Evolutionary conservation across 92 coral and sea anemone species (phyloP).

Genomic region (Porites lobata): DNA sequence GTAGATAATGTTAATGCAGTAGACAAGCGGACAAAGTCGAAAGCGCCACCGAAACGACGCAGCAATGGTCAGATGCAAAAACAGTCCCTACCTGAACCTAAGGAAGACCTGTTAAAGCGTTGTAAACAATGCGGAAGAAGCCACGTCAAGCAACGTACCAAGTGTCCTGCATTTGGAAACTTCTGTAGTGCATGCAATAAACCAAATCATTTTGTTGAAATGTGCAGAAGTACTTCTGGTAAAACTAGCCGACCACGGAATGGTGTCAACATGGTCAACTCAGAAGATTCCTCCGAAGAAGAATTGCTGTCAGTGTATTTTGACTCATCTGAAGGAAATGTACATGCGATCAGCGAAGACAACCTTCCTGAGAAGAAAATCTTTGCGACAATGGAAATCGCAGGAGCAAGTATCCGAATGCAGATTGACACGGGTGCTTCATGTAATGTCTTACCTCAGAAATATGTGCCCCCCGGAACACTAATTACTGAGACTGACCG

Average conservation of each 20-base stretch:
- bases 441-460: too few species aligned
- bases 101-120: not conserved
- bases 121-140: slow-evolving; percentile 37
- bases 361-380: slow-evolving; percentile 4
- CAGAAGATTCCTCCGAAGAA: slow-evolving; percentile 22
- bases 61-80: not conserved
- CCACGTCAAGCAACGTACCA: slow-evolving; percentile 32
- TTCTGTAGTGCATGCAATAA: slow-evolving; percentile 33
- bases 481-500: too few species aligned
- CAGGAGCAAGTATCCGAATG: not conserved
- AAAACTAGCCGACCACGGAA: not conserved
- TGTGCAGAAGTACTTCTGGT: slow-evolving; percentile 14
- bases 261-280: slow-evolving; percentile 25
- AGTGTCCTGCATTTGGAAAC: slow-evolving; percentile 47
- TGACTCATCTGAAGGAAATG: slow-evolving; percentile 7
- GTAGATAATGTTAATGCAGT: not conserved
- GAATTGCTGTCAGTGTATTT: slow-evolving; percentile 16
- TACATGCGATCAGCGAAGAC: not conserved
- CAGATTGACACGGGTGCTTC: too few species aligned
- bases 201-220: slow-evolving; percentile 36
- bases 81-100: not conserved
- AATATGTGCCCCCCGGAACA: too few species aligned
- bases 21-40: not conserved
- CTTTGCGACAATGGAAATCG: slow-evolving; percentile 35
- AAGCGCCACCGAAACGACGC: not conserved